Evolutionary conservation across 2,888 invertebrate species (phyloP), one percentile per base, ranked within the genome.

Genomic region (Pseudeuparius sepicola): DNA sequence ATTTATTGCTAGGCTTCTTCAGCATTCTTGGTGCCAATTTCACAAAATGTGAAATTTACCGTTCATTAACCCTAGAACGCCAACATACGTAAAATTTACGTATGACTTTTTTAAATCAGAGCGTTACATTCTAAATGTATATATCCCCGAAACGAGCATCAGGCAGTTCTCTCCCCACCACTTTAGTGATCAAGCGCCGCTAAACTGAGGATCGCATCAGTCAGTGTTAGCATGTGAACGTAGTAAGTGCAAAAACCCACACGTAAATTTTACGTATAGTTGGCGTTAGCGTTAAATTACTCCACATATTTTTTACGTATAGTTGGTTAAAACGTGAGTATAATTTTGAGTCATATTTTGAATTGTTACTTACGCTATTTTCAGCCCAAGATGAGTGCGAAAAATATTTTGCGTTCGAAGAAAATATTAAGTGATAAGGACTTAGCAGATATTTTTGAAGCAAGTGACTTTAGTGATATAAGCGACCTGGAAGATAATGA

Each of bases 41-140:
- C n/a, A n/a, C n/a, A n/a, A n/a, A n/a, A n/a, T n/a, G n/a, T n/a
- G n/a, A n/a, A n/a, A n/a, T n/a, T n/a, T n/a, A n/a, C n/a, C n/a
- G n/a, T n/a, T n/a, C n/a, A n/a, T 12, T 26, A 26, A 26, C 26
- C 26, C 26, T 26, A 26, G 26, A 26, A 26, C 26, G 26, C 26
- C 26, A 26, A 26, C 26, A 3, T 12, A 26, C 26, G 26, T 26
- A 26, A 26, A 26, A 11, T 26, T 26, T 26, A 26, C 26, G 26
- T 26, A 26, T 26, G 26, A 12, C 10, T 26, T 26, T 26, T 6
- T 4, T 7, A 25, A 7, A 13, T 14, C 7, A 14, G 13, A 25
- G 6, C 11, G 12, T 4, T 24, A 3, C 13, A 7, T n/a, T 14
- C 25, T 14, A 4, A 25, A 4, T 25, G 6, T 4, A 4, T 7